These are phyloP conservation scores for Aegithalos caudatus DNA, from an alignment of 2,113 vertebrate genomes.

Conservation along the genomic window DNA sequence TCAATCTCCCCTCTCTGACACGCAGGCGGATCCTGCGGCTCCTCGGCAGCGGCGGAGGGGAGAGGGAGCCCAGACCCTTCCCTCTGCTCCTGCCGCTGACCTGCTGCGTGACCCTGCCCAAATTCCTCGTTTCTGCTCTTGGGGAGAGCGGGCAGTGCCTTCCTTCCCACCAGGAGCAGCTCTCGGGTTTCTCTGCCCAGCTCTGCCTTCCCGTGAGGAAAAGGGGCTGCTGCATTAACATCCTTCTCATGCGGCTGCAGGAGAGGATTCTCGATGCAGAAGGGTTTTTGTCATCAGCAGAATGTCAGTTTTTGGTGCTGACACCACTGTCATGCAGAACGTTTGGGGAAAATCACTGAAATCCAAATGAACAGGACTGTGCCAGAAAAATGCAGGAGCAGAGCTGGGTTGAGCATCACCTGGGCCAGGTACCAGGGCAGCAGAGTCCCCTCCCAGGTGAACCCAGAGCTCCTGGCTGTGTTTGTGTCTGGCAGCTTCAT, in stretches of 20 bases:
- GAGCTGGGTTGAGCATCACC: background rate
- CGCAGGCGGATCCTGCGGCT: background rate
- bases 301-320: background rate
- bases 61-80: background rate
- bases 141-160: background rate
- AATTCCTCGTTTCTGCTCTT: background rate
- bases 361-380: background rate
- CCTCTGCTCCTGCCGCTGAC: background rate
- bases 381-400: background rate
- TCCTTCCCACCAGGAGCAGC: background rate
- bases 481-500: background rate
- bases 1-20: background rate
- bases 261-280: background rate
- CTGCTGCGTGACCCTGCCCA: background rate
- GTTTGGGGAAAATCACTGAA: background rate
- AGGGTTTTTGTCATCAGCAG: background rate
- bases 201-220: rapidly evolving
- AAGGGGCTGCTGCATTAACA: rapidly evolving
- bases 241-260: background rate
- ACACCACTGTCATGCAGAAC: rapidly evolving
- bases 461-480: background rate
- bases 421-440: background rate
- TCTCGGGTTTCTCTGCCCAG: background rate
- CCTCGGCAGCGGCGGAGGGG: background rate
- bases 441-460: rapidly evolving